phyloP scores from a whole-genome alignment of 2,797 vertebrate genomes.

The Malacoraja senta region DNA sequence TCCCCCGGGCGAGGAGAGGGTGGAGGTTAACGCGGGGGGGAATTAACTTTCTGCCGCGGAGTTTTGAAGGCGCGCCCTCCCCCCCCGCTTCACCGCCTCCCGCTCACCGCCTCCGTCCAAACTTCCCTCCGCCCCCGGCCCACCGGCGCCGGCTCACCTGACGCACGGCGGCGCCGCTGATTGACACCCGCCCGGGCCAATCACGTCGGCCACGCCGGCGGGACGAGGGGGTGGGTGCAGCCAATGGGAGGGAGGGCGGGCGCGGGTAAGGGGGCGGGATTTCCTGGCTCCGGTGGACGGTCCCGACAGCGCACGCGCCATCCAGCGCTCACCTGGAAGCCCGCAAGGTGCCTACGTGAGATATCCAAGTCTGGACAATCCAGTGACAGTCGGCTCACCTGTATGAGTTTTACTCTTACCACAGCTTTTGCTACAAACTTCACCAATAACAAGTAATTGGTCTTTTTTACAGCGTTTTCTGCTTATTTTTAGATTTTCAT shows the following conservation, averaged over 20 bases:
- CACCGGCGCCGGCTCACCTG: not conserved
- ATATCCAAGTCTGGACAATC: no score
- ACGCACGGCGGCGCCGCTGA: not conserved
- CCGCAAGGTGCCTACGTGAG: not conserved
- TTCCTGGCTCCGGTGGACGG: not conserved
- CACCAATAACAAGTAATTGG: not conserved
- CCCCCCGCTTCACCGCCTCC: no score
- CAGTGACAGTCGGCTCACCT: not conserved
- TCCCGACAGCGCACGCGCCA: not conserved
- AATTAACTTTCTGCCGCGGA: no score
- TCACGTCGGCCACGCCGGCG: not conserved
- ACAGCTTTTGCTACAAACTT: not conserved
- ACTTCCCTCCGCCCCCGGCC: no score
- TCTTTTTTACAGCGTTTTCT: no score
- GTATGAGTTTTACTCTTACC: not conserved
- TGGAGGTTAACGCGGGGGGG: not conserved
- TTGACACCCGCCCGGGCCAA: not conserved
- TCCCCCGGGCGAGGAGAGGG: not conserved
- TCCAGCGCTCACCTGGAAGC: not conserved
- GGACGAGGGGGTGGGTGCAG: no score
- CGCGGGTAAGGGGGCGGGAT: not conserved
- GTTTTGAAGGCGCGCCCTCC: no score
- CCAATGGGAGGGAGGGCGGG: not conserved
- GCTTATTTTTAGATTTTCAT: no score
- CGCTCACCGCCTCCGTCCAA: not conserved